Percentiles rank a stretch among this genome's conserved stretches.
Conservation (phyloP, 2,113 vertebrate genomes). For the Pteruthius melanotis region DNA sequence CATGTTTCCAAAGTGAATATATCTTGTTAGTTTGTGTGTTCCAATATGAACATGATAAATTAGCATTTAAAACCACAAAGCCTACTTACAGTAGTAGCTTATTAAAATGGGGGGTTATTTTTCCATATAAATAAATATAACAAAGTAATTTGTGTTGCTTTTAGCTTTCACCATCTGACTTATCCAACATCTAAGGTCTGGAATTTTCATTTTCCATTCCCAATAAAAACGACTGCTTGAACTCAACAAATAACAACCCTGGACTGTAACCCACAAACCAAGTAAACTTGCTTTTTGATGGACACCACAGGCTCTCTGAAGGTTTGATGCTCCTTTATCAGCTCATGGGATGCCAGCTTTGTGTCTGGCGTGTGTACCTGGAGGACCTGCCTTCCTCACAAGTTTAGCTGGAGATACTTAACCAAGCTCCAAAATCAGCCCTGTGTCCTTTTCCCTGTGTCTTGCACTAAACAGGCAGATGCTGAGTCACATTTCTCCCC, state of each 20-base stretch:
- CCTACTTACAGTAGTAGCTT: background rate
- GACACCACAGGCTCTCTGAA: background rate
- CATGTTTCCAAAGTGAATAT: accelerated
- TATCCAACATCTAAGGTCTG: background rate
- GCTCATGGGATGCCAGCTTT: background rate
- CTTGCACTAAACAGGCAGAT: accelerated
- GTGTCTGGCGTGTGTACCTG: accelerated
- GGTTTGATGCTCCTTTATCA: background rate
- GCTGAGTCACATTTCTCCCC: background rate
- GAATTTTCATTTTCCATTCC: background rate
- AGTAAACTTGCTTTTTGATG: background rate
- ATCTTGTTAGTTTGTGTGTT: background rate
- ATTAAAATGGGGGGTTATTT: accelerated
- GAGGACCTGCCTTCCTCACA: background rate
- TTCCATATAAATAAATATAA: background rate
- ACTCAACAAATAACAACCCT: background rate
- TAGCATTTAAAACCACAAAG: background rate
- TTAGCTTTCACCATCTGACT: background rate
- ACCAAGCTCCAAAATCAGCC: background rate
- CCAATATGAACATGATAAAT: accelerated
- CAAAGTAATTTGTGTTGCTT: background rate
- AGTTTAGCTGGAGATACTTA: background rate
- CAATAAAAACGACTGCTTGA: background rate
- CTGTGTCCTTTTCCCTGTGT: background rate
- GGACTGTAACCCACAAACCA: background rate